These are phyloP conservation scores for Nasonovia ribisnigri DNA, from an alignment of 2,888 invertebrate genomes.

Conservation along the genomic window DNA sequence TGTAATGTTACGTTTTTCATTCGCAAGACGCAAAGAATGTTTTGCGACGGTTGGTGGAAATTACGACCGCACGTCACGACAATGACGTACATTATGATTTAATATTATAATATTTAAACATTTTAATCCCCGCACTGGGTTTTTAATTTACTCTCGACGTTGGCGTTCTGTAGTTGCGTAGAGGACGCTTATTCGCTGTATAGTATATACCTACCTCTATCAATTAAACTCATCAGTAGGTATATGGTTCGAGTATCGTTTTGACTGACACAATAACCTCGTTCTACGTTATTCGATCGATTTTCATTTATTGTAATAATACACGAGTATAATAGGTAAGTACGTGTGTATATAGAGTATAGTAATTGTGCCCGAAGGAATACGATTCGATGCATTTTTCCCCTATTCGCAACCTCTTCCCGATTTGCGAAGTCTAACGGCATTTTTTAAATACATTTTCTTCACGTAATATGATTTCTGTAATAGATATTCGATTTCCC, in stretches of 20 bases:
- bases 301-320: not conserved
- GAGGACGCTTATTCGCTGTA: not conserved
- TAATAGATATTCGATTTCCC: not conserved
- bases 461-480: not conserved
- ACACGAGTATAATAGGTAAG: not conserved
- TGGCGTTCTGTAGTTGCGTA: not conserved
- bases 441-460: not conserved
- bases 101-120: not conserved
- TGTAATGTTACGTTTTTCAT: not conserved
- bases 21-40: not conserved
- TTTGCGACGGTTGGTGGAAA: not conserved
- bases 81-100: not conserved
- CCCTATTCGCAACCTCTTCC: not conserved
- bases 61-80: not conserved
- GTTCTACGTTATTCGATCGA: not conserved
- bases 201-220: not conserved
- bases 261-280: not conserved
- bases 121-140: not conserved
- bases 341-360: not conserved
- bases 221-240: not conserved
- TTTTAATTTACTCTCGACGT: not conserved
- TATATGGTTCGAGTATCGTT: not conserved
- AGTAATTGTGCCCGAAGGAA: not conserved
- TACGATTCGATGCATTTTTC: not conserved
- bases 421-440: not conserved